phyloP scores from a whole-genome alignment of 2,888 invertebrate genomes.

The Zeuzera pyrina region DNA sequence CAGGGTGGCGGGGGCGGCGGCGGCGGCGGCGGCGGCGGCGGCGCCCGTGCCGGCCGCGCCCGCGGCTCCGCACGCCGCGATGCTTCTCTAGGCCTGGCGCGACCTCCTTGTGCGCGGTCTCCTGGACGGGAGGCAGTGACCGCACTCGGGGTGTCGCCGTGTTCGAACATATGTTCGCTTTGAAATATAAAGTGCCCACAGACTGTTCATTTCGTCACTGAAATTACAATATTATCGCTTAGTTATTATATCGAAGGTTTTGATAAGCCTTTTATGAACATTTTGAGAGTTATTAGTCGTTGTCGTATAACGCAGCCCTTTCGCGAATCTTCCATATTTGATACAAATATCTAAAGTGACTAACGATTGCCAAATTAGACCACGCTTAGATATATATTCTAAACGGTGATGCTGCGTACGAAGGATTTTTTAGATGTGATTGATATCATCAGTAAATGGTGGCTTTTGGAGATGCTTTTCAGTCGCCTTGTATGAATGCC shows the following conservation, averaged over 20 bases:
- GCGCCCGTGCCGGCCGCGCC: conserved; percentile 37
- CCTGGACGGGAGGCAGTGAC: conserved; percentile 51
- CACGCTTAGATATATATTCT: not conserved
- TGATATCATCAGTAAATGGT: conserved; percentile 12
- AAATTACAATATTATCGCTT: not conserved
- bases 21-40: conserved; percentile 21
- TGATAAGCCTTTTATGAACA: conserved; percentile 4
- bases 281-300: no score
- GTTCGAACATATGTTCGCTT: not conserved
- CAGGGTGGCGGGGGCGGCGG: conserved; percentile 19
- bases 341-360: no score
- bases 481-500: conserved; percentile 51
- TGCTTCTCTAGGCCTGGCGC: conserved; percentile 69
- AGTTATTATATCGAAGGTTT: conserved; percentile 11
- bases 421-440: not conserved
- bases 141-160: conserved; percentile 51
- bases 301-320: no score
- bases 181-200: not conserved
- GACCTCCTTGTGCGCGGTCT: conserved; percentile 67
- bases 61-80: conserved; percentile 49
- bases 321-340: no score
- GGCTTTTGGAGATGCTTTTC: conserved; percentile 39
- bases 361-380: not conserved
- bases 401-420: not conserved
- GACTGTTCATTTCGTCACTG: no score